Percentiles rank a stretch among this genome's conserved stretches.
Evolutionary conservation across 2,113 vertebrate species (phyloP).

Genomic region (Canis aureus): DNA sequence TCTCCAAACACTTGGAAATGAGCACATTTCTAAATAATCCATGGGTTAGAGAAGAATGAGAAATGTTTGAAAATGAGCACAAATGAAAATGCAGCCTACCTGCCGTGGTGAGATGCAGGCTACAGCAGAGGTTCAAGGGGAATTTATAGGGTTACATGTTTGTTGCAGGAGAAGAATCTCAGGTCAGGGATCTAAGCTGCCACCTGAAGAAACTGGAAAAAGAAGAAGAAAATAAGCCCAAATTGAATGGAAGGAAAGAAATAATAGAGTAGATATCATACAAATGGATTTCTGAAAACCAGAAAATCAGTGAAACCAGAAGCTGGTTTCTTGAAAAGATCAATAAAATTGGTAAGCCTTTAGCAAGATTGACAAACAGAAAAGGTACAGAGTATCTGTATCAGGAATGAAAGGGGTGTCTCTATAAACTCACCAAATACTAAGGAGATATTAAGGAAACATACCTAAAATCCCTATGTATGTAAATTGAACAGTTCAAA

Average conservation of each 20-base stretch:
- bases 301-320: not conserved
- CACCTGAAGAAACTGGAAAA: not conserved
- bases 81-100: not conserved
- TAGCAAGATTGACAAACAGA: not conserved
- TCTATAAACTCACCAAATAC: not conserved
- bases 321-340: not conserved
- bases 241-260: not conserved
- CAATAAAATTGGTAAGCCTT: not conserved
- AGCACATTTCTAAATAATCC: not conserved
- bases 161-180: not conserved
- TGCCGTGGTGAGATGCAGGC: not conserved
- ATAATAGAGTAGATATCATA: not conserved
- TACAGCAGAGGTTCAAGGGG: too few relatives aligned
- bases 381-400: not conserved
- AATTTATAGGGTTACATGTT: not conserved
- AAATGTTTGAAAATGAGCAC: not conserved
- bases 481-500: not conserved
- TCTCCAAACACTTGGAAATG: not conserved
- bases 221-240: not conserved
- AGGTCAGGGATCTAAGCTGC: not conserved
- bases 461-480: rapidly evolving
- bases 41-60: not conserved
- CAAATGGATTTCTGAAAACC: not conserved
- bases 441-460: too few relatives aligned
- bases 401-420: not conserved